Base-by-base conservation (phyloP, 2,888 invertebrate species). In the Andricus curvator region DNA sequence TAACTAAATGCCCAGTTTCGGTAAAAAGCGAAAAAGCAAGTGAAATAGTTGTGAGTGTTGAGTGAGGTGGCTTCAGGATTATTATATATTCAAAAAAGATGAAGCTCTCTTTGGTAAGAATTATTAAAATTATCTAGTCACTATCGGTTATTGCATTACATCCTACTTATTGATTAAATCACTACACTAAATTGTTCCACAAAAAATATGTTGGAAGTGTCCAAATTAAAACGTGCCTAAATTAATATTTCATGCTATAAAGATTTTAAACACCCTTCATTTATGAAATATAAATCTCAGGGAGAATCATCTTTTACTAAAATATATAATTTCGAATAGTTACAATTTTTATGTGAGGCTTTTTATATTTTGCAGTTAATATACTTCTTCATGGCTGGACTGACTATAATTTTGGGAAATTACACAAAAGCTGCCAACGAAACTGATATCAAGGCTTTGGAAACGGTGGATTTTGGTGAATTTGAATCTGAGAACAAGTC, bases 21-120 rank as follows among this genome's bases (percentile, higher is more conserved):
- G 20, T 56, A 44, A 17, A 41, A 66, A 70, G 65, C 20, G 37
- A 29, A 70, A 20, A 51, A 70, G 51, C 17, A 11, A 48, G 48
- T 70, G 25, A 29, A 70, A 15, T 15, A 22, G 15, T 29, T 25
- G 77, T 78, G 74, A 80, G 87, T 89, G 87, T 64, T 82, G 86
- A 87, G 86, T 78, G 78, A 79, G 87, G 88, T 88, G 86, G 78
- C 78, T 81, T 78, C 8, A 81, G 85, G 86, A 88, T 87, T 87
- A 87, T 79, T 41, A 29, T 13, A 60, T 77, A 67, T 20, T 65
- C n/a, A 80, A 86, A 44, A 81, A 86, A 84, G 81, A 91, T 91
- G 91, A 89, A 86, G 83, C 70, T 84, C 15, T 22, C 83, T 77
- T 44, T 87, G 86, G 91, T 91, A 82, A 90, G 89, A 82, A 79